A percentile compares a stretch with the other conserved stretches of the same genome.
Evolutionary conservation across 1,140 invertebrate species (phyloP).

Genomic region (Bradysia coprophila): DNA sequence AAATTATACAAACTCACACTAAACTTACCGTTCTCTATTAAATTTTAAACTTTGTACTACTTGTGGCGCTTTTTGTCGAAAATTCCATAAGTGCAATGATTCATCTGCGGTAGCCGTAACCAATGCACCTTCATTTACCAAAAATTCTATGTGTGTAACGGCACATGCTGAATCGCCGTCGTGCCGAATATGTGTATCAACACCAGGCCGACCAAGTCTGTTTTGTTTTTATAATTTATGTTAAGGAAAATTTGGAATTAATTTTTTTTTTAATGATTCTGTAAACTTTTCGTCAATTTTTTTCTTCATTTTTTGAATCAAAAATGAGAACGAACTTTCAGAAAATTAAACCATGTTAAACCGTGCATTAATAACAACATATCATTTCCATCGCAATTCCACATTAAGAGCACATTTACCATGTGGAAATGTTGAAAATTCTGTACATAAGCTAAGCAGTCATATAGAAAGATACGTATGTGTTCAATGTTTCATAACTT

Average conservation of each 20-base stretch:
- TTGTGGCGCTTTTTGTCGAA: slow-evolving; percentile 85
- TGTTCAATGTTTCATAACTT: too few relatives aligned
- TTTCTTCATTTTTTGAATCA: too few relatives aligned
- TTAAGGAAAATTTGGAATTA: slow-evolving; percentile 1
- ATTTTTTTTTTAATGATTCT: slow-evolving; percentile 2
- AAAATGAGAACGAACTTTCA: too few relatives aligned
- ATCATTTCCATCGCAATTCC: too few relatives aligned
- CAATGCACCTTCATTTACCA: slow-evolving; percentile 91
- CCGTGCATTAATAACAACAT: too few relatives aligned
- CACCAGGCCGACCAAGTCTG: slow-evolving; percentile 85
- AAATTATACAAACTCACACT: too few relatives aligned
- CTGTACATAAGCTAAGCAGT: too few relatives aligned
- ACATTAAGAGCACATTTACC: too few relatives aligned
- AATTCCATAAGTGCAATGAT: slow-evolving; percentile 92
- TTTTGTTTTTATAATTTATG: background rate
- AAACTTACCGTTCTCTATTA: slow-evolving; percentile 77
- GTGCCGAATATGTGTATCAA: slow-evolving; percentile 84
- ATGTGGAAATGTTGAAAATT: too few relatives aligned
- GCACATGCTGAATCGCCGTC: slow-evolving; percentile 45
- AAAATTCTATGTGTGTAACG: slow-evolving; percentile 80
- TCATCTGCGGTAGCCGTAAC: slow-evolving; percentile 90
- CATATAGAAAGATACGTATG: too few relatives aligned
- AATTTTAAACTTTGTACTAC: slow-evolving; percentile 93
- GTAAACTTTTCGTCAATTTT: too few relatives aligned
- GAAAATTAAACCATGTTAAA: too few relatives aligned